phyloP scores from a whole-genome alignment of 2,797 vertebrate genomes.

The Fistularia tabacaria region DNA sequence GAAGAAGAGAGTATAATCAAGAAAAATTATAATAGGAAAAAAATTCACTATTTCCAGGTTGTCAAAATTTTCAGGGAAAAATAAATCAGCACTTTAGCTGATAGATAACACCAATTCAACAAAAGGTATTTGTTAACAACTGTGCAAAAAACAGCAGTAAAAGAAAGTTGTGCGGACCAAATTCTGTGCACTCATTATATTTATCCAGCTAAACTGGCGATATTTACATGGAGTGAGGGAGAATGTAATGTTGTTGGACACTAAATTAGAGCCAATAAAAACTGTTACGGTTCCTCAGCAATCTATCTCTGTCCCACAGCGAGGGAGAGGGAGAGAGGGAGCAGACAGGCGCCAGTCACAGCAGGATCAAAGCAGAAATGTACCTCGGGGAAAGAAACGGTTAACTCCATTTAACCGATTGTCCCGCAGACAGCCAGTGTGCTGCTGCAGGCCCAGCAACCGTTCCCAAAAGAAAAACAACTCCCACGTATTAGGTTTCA shows the following conservation, averaged over 20 bases:
- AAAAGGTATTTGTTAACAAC: no score
- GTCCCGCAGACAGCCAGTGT: slow-evolving; percentile 62
- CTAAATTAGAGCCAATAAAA: slow-evolving; percentile 70
- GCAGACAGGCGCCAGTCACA: slow-evolving; percentile 83
- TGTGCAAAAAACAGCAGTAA: slow-evolving; percentile 56
- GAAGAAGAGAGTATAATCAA: no score
- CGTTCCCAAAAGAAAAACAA: slow-evolving; percentile 39
- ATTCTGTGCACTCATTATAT: slow-evolving; percentile 45
- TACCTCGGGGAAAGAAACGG: slow-evolving; percentile 80
- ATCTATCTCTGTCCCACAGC: slow-evolving; percentile 67
- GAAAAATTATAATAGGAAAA: no score
- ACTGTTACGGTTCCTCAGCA: slow-evolving; percentile 63
- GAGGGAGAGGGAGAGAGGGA: slow-evolving; percentile 47
- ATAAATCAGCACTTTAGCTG: neutral
- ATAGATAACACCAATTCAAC: neutral
- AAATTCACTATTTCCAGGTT: no score
- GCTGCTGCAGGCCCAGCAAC: slow-evolving; percentile 47
- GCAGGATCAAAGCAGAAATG: slow-evolving; percentile 81
- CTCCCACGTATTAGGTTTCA: slow-evolving; percentile 51
- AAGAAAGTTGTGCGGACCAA: slow-evolving; percentile 45
- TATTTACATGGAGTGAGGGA: slow-evolving; percentile 55
- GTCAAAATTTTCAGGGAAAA: no score
- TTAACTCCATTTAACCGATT: slow-evolving; percentile 81
- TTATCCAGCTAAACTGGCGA: slow-evolving; percentile 48
- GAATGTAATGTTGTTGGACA: slow-evolving; percentile 60